phyloP scores from a whole-genome alignment of 2,888 invertebrate species.

The Drosophila falleni region DNA sequence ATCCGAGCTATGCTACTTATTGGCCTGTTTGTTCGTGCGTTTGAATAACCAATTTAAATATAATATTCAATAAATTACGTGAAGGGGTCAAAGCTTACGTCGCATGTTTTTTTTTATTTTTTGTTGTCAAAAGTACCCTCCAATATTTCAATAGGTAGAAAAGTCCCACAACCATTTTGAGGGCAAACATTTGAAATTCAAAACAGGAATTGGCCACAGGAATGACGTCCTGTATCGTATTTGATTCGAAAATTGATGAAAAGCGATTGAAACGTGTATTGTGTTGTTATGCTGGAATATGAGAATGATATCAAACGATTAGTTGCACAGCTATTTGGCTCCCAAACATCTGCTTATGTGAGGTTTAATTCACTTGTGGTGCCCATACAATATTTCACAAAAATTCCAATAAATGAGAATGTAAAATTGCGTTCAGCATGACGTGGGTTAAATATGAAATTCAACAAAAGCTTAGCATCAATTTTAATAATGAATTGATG shows the following conservation, averaged over 20 bases:
- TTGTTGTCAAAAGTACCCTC: constrained; percentile 38
- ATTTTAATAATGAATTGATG: neutral
- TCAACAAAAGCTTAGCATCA: neutral
- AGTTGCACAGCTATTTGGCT: constrained; percentile 9
- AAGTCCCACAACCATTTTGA: neutral
- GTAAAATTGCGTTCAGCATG: neutral
- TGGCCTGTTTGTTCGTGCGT: constrained; percentile 9
- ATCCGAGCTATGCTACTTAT: constrained; percentile 14
- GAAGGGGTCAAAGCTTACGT: constrained; percentile 18
- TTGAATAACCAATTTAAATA: constrained; percentile 35
- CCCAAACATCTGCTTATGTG: constrained; percentile 1
- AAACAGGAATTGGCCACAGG: constrained; percentile 46
- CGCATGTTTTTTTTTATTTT: neutral
- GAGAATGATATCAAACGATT: constrained; percentile 49
- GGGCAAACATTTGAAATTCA: constrained; percentile 46
- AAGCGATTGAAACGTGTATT: constrained; percentile 42
- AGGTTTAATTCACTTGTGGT: constrained; percentile 16
- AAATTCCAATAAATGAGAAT: neutral
- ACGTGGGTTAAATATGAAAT: neutral
- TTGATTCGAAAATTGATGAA: constrained; percentile 46
- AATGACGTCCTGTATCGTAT: constrained; percentile 3
- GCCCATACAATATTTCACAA: constrained; percentile 6
- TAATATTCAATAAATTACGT: constrained; percentile 37
- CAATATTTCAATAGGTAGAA: constrained; percentile 40
- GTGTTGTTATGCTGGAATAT: constrained; percentile 24